These are phyloP conservation scores for Trogon melanurus DNA, from an alignment of 2,113 vertebrate species.

Conservation along the genomic window DNA sequence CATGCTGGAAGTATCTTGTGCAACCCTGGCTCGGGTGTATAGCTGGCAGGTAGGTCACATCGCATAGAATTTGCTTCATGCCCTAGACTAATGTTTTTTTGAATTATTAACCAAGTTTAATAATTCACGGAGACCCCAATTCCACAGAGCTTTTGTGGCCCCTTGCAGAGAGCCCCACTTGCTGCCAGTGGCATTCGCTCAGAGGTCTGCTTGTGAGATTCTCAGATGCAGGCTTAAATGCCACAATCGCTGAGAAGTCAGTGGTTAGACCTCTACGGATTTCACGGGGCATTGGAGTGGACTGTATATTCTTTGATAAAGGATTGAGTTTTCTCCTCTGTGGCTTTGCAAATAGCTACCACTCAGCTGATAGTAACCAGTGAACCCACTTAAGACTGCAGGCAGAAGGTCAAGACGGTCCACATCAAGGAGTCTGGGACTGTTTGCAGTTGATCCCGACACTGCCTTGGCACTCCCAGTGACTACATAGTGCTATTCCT, in stretches of 20 bases:
- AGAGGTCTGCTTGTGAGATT: background rate
- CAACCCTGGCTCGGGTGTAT: background rate
- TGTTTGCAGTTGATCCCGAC: background rate
- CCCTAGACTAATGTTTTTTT: conserved; percentile 37
- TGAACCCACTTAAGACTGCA: background rate
- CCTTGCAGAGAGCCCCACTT: conserved; percentile 13
- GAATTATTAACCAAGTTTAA: conserved; percentile 45
- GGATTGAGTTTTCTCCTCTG: background rate
- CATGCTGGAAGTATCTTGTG: conserved; percentile 5
- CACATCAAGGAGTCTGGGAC: background rate
- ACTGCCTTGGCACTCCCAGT: background rate
- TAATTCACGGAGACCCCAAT: conserved; percentile 26
- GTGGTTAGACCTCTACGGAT: background rate
- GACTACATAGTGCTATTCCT: background rate
- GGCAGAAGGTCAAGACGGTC: background rate
- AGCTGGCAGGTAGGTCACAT: conserved; percentile 31
- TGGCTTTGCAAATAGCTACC: background rate
- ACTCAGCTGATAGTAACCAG: background rate
- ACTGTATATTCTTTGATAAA: background rate
- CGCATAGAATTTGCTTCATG: background rate
- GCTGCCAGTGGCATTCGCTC: background rate
- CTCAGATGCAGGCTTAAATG: background rate
- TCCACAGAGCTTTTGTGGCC: conserved; percentile 6
- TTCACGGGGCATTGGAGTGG: background rate
- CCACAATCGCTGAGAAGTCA: background rate